Conservation (phyloP, 2,113 vertebrate genomes). For the Entosphenus tridentatus region DNA sequence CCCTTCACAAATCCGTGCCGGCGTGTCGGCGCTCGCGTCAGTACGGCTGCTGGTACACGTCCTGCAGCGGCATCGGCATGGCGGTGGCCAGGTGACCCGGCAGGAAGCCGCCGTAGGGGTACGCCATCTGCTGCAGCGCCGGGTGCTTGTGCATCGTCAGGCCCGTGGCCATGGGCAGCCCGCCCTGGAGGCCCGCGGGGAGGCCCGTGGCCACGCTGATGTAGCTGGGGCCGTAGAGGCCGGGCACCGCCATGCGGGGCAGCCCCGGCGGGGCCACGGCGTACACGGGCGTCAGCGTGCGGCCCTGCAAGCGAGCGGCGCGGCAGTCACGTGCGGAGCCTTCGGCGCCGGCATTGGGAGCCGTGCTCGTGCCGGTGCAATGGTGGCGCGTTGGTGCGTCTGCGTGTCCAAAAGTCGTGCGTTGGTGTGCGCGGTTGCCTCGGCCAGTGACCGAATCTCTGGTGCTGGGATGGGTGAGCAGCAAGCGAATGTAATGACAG, state of each 20-base stretch:
- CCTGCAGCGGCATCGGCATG: neutral
- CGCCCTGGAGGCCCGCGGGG: neutral
- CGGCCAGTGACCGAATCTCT: no score
- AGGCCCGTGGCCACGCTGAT: neutral
- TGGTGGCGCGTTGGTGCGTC: no score
- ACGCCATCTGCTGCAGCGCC: neutral
- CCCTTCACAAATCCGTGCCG: no score
- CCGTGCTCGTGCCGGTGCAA: no score
- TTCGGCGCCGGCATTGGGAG: no score
- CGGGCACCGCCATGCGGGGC: neutral
- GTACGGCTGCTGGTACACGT: neutral
- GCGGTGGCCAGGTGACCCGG: neutral
- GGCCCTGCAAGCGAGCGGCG: neutral
- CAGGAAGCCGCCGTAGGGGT: neutral
- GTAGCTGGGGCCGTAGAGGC: conserved; percentile 1
- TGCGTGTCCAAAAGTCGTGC: no score
- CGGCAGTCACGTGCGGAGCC: neutral
- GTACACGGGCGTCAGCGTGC: conserved; percentile 1
- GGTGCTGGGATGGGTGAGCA: no score
- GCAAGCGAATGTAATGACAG: no score
- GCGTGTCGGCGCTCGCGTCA: no score
- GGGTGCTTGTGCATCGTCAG: neutral
- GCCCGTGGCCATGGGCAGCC: neutral
- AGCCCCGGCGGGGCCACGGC: conserved; percentile 1
- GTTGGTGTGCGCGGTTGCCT: no score